phyloP scores from a whole-genome alignment of 2,113 vertebrate genomes.

The Ctenodactylus gundi region DNA sequence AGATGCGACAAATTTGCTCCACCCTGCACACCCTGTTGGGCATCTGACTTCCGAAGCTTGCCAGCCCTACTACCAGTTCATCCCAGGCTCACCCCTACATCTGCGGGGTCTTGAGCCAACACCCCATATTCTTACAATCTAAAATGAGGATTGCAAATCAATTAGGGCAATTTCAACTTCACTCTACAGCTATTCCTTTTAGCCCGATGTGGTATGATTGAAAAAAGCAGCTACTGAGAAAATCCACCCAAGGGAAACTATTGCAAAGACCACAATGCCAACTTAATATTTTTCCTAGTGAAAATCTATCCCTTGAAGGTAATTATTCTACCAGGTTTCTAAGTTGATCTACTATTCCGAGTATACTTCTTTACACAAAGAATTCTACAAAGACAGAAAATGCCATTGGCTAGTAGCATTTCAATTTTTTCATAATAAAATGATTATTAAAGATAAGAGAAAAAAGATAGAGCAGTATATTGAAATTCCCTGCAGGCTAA shows the following conservation, averaged over 20 bases:
- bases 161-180: background rate
- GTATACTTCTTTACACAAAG: background rate
- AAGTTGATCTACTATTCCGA: background rate
- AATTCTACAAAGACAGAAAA: background rate
- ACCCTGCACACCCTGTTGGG: background rate
- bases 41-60: accelerated
- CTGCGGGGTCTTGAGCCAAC: too few species aligned
- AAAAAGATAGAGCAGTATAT: background rate
- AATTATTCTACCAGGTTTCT: background rate
- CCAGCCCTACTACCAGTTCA: too few species aligned
- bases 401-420: background rate
- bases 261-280: background rate
- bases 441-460: background rate
- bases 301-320: background rate
- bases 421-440: background rate
- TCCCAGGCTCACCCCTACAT: too few species aligned
- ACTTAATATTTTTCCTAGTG: background rate
- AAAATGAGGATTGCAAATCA: background rate
- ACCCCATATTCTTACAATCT: background rate
- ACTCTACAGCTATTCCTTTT: background rate
- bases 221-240: background rate
- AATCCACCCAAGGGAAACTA: background rate
- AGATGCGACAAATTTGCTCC: background rate
- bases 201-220: background rate
- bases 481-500: background rate